Conservation (phyloP, 2,113 vertebrate species). For the Peromyscus californicus region DNA sequence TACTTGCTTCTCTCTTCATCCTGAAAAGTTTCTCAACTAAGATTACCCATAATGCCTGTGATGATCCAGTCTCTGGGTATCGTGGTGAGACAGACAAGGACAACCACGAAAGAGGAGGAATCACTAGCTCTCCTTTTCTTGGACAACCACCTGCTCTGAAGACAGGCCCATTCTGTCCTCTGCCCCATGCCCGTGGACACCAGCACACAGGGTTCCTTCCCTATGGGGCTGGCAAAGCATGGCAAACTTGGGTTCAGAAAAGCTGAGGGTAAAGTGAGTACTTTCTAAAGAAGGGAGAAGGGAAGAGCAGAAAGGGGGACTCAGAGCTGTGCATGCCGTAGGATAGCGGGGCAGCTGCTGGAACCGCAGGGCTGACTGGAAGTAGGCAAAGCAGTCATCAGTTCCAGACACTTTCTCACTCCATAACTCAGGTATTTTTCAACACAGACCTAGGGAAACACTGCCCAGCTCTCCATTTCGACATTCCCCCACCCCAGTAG, state of each 20-base stretch:
- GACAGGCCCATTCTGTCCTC: too few species aligned
- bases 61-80: not conserved
- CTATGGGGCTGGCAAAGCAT: too few species aligned
- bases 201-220: too few species aligned
- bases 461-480: not conserved
- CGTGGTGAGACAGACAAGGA: rapidly evolving
- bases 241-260: not conserved
- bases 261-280: not conserved
- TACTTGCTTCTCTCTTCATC: not conserved
- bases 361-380: rapidly evolving
- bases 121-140: rapidly evolving
- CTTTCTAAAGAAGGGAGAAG: not conserved
- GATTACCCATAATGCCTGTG: not conserved
- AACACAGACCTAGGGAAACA: not conserved
- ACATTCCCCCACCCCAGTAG: rapidly evolving
- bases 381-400: not conserved
- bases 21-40: not conserved
- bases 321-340: rapidly evolving
- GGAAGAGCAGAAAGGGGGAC: rapidly evolving
- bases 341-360: rapidly evolving
- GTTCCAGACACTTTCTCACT: not conserved
- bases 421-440: not conserved
- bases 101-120: not conserved
- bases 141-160: not conserved
- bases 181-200: too few species aligned